Percentiles rank a stretch among this genome's conserved stretches.
Evolutionary conservation across 1,140 invertebrate genomes (phyloP).

Genomic region (Diachasmimorpha longicaudata): DNA sequence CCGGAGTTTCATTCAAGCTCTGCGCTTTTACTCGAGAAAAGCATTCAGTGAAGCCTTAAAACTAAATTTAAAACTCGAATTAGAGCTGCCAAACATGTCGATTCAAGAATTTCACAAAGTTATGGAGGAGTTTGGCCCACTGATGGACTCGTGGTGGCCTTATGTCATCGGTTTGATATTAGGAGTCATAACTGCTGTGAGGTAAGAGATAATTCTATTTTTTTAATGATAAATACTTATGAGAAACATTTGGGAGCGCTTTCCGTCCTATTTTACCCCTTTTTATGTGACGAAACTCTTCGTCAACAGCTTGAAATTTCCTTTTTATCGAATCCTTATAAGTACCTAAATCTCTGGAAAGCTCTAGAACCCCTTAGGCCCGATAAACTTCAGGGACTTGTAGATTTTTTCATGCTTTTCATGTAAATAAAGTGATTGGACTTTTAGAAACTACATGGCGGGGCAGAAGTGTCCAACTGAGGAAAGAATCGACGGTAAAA

Average conservation of each 20-base stretch:
- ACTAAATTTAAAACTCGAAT: neutral
- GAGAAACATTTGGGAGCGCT: too few species aligned
- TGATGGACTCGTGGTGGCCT: conserved; percentile 34
- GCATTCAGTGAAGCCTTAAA: neutral
- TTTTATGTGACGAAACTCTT: too few species aligned
- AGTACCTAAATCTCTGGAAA: too few species aligned
- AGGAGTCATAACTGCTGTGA: conserved; percentile 28
- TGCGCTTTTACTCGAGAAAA: neutral
- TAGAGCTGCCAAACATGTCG: neutral
- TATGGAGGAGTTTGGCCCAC: conserved; percentile 27
- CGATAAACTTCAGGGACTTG: too few species aligned
- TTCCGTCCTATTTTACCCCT: too few species aligned
- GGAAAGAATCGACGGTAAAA: conserved; percentile 60
- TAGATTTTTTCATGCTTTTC: too few species aligned
- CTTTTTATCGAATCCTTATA: too few species aligned
- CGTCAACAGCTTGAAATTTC: too few species aligned
- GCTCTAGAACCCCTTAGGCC: too few species aligned
- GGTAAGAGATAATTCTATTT: conserved; percentile 14
- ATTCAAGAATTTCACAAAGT: conserved; percentile 19
- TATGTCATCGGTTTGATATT: conserved; percentile 30
- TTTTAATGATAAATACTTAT: neutral
- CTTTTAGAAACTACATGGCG: conserved; percentile 52
- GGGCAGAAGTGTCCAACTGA: conserved; percentile 52
- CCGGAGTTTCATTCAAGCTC: neutral
- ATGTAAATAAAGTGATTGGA: neutral